Evolutionary conservation across 2,888 invertebrate genomes (phyloP), one percentile per base, ranked within the genome.

Genomic region (Aethes cnicana): DNA sequence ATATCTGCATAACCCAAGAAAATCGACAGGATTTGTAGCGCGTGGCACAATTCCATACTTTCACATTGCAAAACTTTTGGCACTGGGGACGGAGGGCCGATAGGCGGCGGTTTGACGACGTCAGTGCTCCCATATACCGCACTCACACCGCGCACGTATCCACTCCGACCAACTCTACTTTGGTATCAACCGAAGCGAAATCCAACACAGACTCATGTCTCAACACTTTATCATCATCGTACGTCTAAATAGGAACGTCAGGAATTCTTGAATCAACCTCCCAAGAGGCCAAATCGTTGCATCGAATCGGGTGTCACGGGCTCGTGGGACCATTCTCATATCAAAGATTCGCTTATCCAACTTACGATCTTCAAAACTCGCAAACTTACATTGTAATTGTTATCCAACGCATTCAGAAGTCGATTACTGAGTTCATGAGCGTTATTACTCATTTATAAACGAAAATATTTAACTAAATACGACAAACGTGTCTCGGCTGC

Each of bases 371-470:
- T 83, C 78, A 80, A 84, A 87, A 80, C 81, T 81, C 81, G 77
- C 68, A 83, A 88, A 92, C 97, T 97, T 96, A 98, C 98, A 97
- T 98, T 97, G 93, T 97, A 96, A 92, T 96, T 96, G 92, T 93
- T 94, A 94, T 98, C 97, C 93, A 98, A 94, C 91, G 97, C 96
- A 94, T 95, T 95, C 92, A 96, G 95, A 94, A 98, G 95, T 94
- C 95, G 96, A 92, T 96, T 95, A 92, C 97, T 97, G 92, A 98
- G 94, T 92, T 97, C 96, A 92, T 93, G 93, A 91, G 94, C 93
- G 92, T 93, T 93, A 92, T 93, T 92, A 93, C 93, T 94, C 94
- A 94, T 94, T 94, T 94, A 94, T 92, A 92, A 89, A 87, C 84
- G 81, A 88, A 90, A 90, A 89, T 90, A 90, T 89, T 88, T 83